Base-by-base conservation (phyloP, 2,888 invertebrate species). In the Theretra japonica region DNA sequence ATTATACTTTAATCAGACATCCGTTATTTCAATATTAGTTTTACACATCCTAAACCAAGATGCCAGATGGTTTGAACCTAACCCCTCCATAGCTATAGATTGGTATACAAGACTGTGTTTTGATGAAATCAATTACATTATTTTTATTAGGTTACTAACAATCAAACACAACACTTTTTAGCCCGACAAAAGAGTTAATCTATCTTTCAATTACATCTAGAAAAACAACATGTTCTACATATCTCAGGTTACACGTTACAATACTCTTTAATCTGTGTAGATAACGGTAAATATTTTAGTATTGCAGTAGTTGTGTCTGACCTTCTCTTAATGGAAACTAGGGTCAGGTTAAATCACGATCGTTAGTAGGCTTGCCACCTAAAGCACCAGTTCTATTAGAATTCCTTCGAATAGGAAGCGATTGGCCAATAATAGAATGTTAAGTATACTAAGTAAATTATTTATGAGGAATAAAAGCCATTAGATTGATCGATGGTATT, bases 241-340 rank as follows among this genome's bases (percentile, higher is more conserved):
- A n/a, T 53, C 53, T 53, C 5, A n/a, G 53, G 6, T n/a, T 53
- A 53, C 53, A n/a, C 4, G 6, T 6, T n/a, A 53, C 6, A 17
- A n/a, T 53, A n/a, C 17, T 53, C 19, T n/a, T 53, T 6, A 41
- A 65, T 48, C 17, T 65, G 65, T 65, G 17, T 23, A 65, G 17
- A 48, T 65, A 65, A 48, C 48, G 23, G 65, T 62, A 30, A 60
- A 30, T 41, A 48, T 65, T 65, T 41, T 65, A 65, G 65, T 23
- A 65, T 65, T 65, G 33, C 62, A n/a, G 60, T n/a, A 33, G 33
- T 48, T 65, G 41, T 48, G 65, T 41, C 65, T 65, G 65, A 65
- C 65, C 65, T 65, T 65, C 65, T 65, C 65, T 23, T 65, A 65
- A 65, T 65, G 48, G 48, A 62, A 65, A 65, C 65, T 65, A 41